Conservation (phyloP, 53 echinoderm and acorn worm species). For the Temnopleurus reevesii region DNA sequence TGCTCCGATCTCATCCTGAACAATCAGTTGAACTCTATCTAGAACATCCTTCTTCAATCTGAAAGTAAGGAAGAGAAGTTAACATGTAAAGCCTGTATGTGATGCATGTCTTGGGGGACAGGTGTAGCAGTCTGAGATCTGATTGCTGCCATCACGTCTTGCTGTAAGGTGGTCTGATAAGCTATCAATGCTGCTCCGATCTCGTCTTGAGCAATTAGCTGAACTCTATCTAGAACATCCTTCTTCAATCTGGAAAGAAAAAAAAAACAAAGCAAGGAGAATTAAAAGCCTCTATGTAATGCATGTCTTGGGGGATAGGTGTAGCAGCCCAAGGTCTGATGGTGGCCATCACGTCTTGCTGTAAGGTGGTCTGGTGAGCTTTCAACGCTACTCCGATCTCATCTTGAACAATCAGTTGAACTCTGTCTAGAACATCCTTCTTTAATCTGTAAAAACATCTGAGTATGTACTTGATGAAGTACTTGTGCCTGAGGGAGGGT, state of each 20-base stretch:
- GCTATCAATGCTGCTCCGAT: no score
- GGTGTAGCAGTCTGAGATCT: no score
- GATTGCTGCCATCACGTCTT: no score
- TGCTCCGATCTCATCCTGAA: conserved; percentile 68
- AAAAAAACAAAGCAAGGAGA: no score
- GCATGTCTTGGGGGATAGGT: conserved; percentile 80
- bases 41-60: conserved; percentile 73
- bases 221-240: no score
- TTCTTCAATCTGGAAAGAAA: no score
- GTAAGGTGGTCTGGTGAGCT: conserved; percentile 67
- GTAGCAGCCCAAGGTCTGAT: conserved; percentile 84
- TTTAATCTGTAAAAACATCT: conserved; percentile 72
- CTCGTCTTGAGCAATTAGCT: no score
- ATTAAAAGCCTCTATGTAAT: no score
- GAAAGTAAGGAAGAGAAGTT: conserved; percentile 17
- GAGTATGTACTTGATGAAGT: no score
- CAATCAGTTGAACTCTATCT: conserved; percentile 59
- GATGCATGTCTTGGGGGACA: no score
- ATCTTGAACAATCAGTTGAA: conserved; percentile 64
- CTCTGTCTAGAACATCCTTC: conserved; percentile 51
- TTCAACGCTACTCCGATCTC: conserved; percentile 67
- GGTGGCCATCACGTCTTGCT: conserved; percentile 73
- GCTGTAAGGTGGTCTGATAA: no score
- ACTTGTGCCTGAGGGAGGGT: no score
- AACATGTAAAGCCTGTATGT: conserved; percentile 76